Evolutionary conservation across 2,797 vertebrate species (phyloP).

Genomic region (Luscinia megarhynchos): DNA sequence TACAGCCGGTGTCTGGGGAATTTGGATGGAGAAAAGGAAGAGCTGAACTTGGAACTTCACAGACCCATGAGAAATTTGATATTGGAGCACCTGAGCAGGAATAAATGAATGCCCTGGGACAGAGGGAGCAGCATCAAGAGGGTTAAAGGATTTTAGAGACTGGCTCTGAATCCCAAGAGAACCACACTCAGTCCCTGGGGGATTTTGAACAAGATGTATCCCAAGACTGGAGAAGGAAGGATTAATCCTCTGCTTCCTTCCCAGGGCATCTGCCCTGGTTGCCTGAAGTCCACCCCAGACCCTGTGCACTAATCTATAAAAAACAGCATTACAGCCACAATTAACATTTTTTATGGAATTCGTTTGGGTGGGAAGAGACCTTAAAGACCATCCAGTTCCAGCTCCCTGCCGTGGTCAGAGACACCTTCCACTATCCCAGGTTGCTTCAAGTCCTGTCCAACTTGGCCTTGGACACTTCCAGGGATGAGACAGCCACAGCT

Average conservation of each 20-base stretch:
- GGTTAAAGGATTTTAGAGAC: neutral
- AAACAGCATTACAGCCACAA: neutral
- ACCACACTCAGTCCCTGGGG: accelerated
- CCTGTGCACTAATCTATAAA: accelerated
- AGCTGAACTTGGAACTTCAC: accelerated
- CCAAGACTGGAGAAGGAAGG: accelerated
- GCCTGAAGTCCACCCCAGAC: accelerated
- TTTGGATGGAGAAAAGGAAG: neutral
- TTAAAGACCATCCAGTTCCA: neutral
- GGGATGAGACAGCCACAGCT: neutral
- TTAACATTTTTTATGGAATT: neutral
- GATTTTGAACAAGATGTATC: accelerated
- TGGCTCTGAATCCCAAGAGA: accelerated
- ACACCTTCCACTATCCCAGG: neutral
- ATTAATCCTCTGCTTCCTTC: neutral
- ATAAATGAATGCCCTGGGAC: neutral
- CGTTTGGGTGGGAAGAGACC: accelerated
- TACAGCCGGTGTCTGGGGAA: neutral
- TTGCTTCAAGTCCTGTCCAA: accelerated
- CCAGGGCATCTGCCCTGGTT: neutral
- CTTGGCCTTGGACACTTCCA: neutral
- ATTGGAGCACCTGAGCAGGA: neutral
- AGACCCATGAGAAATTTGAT: neutral
- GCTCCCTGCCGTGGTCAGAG: accelerated
- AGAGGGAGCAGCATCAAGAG: neutral